phyloP scores from a whole-genome alignment of 2,113 vertebrate genomes.

The Pavo muticus region DNA sequence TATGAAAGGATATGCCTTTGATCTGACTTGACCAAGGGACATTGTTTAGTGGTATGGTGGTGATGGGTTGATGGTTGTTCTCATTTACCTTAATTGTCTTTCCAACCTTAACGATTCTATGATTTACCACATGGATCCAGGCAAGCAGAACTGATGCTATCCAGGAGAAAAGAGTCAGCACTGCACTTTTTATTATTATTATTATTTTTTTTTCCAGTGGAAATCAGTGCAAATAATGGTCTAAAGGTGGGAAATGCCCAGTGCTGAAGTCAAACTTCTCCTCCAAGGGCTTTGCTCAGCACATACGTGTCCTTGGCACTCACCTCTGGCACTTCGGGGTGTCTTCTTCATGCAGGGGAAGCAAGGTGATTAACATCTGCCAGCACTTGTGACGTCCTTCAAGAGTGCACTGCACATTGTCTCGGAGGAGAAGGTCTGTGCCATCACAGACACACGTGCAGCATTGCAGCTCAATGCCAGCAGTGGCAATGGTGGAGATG shows the following conservation, averaged over 20 bases:
- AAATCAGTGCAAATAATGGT: not conserved
- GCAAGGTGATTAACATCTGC: not conserved
- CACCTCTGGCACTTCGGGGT: not conserved
- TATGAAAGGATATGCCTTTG: not conserved
- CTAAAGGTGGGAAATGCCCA: not conserved
- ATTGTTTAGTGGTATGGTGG: too few relatives aligned
- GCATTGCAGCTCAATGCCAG: not conserved
- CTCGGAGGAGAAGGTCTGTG: not conserved
- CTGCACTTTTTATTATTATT: rapidly evolving
- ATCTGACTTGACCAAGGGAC: not conserved
- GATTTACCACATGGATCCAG: not conserved
- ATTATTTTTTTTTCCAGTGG: not conserved
- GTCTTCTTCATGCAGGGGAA: not conserved
- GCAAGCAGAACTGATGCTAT: not conserved
- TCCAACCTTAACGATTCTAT: too few relatives aligned
- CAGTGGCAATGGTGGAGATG: not conserved
- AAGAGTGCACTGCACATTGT: not conserved
- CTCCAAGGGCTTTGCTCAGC: not conserved
- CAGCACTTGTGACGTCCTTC: not conserved
- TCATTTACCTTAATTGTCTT: too few relatives aligned
- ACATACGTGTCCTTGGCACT: not conserved
- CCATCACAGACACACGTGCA: not conserved
- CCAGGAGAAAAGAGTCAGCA: not conserved
- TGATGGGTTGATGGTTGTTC: too few relatives aligned
- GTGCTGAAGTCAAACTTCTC: not conserved